These are phyloP conservation scores for Neosilurus mollespiculum DNA, from an alignment of 2,797 vertebrate species.

Conservation along the genomic window DNA sequence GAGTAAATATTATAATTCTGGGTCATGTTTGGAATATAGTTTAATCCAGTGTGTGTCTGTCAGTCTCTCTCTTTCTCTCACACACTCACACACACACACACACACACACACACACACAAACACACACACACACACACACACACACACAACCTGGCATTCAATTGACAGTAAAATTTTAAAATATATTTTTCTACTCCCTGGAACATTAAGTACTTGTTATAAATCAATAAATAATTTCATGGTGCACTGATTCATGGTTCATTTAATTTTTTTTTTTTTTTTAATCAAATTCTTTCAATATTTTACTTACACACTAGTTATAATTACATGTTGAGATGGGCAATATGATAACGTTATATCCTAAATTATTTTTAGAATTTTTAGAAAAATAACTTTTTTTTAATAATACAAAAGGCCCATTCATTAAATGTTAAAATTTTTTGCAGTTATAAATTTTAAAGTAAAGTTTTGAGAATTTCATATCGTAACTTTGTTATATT, in stretches of 20 bases:
- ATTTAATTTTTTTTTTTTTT: background rate
- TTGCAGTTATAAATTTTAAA: background rate
- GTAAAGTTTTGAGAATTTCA: no score
- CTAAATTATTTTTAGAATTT: no score
- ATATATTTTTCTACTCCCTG: background rate
- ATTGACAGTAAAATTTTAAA: background rate
- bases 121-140: background rate
- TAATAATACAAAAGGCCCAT: no score
- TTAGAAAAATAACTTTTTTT: no score
- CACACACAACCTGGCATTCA: background rate
- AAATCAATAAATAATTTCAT: background rate
- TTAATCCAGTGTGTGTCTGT: slow-evolving; percentile 42
- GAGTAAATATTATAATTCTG: background rate
- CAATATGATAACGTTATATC: background rate
- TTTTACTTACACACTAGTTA: background rate
- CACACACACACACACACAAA: background rate
- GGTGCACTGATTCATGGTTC: background rate
- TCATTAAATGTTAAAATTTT: background rate
- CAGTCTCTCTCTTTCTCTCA: background rate
- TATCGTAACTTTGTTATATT: no score
- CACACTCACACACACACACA: background rate
- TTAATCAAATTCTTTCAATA: background rate
- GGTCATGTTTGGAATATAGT: slow-evolving; percentile 30
- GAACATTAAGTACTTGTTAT: background rate
- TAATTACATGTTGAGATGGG: background rate